Evolutionary conservation across 2,113 vertebrate species (phyloP).

Genomic region (Tetrax tetrax): DNA sequence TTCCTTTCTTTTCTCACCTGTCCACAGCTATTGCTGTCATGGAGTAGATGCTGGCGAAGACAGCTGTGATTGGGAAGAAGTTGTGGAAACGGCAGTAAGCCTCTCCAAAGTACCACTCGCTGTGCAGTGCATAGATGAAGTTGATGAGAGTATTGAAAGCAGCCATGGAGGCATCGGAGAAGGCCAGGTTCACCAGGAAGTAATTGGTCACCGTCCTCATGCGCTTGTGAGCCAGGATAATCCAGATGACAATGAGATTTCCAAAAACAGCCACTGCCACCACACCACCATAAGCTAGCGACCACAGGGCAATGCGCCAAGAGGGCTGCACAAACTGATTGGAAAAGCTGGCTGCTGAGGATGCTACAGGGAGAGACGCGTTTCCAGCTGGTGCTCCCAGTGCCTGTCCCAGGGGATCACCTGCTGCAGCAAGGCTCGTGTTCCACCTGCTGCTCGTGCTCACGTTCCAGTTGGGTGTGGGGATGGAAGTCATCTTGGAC

Average conservation of each 20-base stretch:
- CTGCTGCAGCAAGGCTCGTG: background rate
- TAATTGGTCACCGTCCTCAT: conserved; percentile 98
- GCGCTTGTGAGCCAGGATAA: conserved; percentile 94
- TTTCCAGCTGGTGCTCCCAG: conserved; percentile 4
- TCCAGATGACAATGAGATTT: conserved; percentile 95
- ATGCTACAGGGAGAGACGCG: background rate
- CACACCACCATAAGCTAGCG: conserved; percentile 88
- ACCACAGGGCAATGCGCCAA: conserved; percentile 95
- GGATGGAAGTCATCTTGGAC: conserved; percentile 45
- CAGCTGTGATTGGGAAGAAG: conserved; percentile 96
- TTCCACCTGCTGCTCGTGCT: conserved; percentile 27
- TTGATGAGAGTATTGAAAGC: conserved; percentile 95
- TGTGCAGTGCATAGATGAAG: conserved; percentile 91
- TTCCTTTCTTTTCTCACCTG: conserved; percentile 80
- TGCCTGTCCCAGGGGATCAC: background rate
- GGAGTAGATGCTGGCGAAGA: conserved; percentile 98
- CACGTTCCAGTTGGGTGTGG: conserved; percentile 16
- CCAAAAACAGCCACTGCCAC: conserved; percentile 93
- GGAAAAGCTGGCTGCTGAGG: conserved; percentile 75
- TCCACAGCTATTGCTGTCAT: conserved; percentile 98
- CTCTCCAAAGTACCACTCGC: conserved; percentile 96
- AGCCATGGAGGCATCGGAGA: conserved; percentile 95
- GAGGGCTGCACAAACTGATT: conserved; percentile 92
- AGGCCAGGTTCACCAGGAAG: conserved; percentile 93
- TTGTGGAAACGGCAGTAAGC: conserved; percentile 98